Base-by-base conservation (phyloP, 2,888 invertebrate species). In the Pinctada fucata region DNA sequence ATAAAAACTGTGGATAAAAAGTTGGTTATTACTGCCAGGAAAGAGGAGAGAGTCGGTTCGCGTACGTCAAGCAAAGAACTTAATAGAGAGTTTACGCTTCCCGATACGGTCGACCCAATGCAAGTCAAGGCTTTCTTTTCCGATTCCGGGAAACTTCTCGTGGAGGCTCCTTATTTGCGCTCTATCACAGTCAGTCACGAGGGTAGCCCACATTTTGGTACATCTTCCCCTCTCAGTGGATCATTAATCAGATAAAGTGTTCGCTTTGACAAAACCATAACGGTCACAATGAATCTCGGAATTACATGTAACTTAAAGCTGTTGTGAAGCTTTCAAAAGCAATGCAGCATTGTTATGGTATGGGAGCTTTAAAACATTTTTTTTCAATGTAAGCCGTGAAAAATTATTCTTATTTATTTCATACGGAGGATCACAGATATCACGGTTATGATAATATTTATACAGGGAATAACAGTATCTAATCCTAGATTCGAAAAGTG, bases 111-210 rank as follows among this genome's bases (percentile, higher is more conserved):
- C 13, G 91, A 92, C 80, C 91, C 92, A 1, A 86, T 89, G 78
- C 82, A 88, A 3, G 90, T 92, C 6, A 92, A 91, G 72, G 92
- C 92, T 5, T 90, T 89, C 83, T 90, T 92, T 85, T 90, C 91
- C 0, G 92, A 91, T 68, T 87, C 89, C 48, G 91, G 91, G 5
- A 89, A 89, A 72, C 88, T 92, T 48, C 83, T 91, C 48, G 83
- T 92, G 2, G 92, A 92, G 83, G 92, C 92, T 0, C 92, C 92
- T 1, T 89, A 85, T 73, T 58, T 84, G 67, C 66, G 82, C 72
- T 73, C 83, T 16, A 82, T 85, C 6, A 79, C 82, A 16, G 83
- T 86, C 16, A 82, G 83, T 5, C 85, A 85, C 71, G 78, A 78
- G 67, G 72, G 76, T n/a, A 78, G 77, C 16, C 80, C 80, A 6